Evolutionary conservation across 2,113 vertebrate species (phyloP).

Genomic region (Lepidothrix coronata): DNA sequence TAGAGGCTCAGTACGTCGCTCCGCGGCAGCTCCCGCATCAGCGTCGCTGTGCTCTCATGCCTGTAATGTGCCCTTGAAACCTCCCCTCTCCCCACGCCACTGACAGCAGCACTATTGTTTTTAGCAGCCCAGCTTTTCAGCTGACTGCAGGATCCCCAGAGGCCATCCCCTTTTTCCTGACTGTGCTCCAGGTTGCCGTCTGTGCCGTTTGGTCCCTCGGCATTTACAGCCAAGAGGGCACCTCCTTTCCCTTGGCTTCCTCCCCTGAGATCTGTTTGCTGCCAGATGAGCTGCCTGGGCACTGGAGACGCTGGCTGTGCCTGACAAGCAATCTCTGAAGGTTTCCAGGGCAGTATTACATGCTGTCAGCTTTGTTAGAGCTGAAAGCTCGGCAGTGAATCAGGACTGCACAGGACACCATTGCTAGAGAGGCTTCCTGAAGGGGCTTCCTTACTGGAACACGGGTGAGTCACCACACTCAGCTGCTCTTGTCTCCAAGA

Average conservation of each 20-base stretch:
- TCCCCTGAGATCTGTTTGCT: not conserved
- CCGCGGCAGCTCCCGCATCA: not conserved
- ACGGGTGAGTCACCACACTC: constrained; percentile 2
- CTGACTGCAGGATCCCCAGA: not conserved
- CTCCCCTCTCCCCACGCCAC: not conserved
- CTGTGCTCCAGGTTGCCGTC: not conserved
- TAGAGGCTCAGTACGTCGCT: not conserved
- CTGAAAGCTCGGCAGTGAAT: not conserved
- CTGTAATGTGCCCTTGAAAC: not conserved
- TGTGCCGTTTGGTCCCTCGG: not conserved
- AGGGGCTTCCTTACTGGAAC: constrained; percentile 33
- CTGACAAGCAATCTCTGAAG: not conserved
- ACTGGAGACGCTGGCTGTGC: not conserved
- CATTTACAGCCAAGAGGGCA: constrained; percentile 2
- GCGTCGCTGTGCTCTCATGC: not conserved
- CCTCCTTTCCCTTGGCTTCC: constrained; percentile 41
- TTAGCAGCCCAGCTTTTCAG: constrained; percentile 1
- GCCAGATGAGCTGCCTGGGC: constrained; percentile 27
- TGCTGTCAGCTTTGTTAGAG: constrained; percentile 22
- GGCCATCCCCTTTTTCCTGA: not conserved
- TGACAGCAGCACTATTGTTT: constrained; percentile 21
- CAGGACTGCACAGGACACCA: not conserved
- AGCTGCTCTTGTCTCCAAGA: not conserved
- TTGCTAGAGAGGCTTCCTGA: constrained; percentile 48
- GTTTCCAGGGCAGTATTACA: constrained; percentile 46